Evolutionary conservation across 2,888 invertebrate species (phyloP).

Genomic region (Nematopogon swammerdamellus): DNA sequence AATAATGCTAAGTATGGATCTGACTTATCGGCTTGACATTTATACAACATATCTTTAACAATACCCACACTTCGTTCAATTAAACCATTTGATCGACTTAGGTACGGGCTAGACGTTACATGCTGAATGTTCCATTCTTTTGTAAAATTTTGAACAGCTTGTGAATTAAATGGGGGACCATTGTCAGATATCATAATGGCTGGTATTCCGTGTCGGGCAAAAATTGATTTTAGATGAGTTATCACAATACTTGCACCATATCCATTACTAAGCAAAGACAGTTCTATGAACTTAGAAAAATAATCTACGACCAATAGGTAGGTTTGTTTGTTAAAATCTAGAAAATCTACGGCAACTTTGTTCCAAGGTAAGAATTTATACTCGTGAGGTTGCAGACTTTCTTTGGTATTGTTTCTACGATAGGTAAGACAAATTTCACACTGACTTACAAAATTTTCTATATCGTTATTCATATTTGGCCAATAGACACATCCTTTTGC

Average conservation of each 20-base stretch:
- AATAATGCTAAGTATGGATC: conserved; percentile 10
- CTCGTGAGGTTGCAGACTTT: too few species aligned
- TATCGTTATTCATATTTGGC: not conserved
- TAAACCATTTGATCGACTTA: conserved; percentile 1
- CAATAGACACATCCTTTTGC: not conserved
- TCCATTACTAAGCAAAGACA: conserved; percentile 2
- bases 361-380: too few species aligned
- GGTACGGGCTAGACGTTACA: not conserved
- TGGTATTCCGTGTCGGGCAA: conserved; percentile 5
- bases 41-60: conserved; percentile 8
- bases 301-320: conserved; percentile 16
- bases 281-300: conserved; percentile 14
- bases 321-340: conserved; percentile 10
- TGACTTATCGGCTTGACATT: conserved; percentile 1
- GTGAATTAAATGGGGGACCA: not conserved
- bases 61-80: conserved; percentile 1
- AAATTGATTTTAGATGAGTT: conserved; percentile 6
- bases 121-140: not conserved
- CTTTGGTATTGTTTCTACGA: conserved; percentile 9
- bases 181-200: not conserved
- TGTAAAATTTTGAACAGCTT: not conserved
- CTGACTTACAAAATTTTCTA: not conserved
- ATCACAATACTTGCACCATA: conserved; percentile 6
- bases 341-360: too few species aligned
- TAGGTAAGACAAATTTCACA: not conserved